Evolutionary conservation across 1,140 invertebrate species (phyloP), one percentile per base, ranked within the genome.

Genomic region (Orussus abietinus): DNA sequence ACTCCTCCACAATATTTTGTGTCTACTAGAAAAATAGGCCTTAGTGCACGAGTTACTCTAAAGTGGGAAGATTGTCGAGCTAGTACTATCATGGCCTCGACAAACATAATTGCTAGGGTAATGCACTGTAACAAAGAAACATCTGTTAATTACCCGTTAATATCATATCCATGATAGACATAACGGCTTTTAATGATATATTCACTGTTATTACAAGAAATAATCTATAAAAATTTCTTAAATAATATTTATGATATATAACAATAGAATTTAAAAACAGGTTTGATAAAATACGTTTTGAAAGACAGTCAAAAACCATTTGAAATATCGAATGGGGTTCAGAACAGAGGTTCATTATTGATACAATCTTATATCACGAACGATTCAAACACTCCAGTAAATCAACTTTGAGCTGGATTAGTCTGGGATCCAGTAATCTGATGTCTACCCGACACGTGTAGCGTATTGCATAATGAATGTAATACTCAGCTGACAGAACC

Each of bases 21-120:
- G 66, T 94, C 90, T 12, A 94, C 82, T 20, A 95, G 64, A 73
- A 94, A 94, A 47, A 95, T 86, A 13, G 92, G 91, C n/a, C 92
- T 75, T 5, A 95, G 66, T 3, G 90, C 88, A 50, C 92, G 72
- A 1, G 90, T 92, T 12, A 92, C 87, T 5, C 92, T 77, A 61
- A 93, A 89, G 70, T 95, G 91, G 3, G 84, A 88, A 0, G 84
- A 84, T 64, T 92, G 89, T 30, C 90, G 75, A 38, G 86, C 79
- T 12, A 94, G 65, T 13, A 94, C 87, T 12, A 85, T 81, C 21
- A 92, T 75, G 1, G 88, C 86, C 69, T 95, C 91, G 18, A 88
- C 57, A 38, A 91, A 78, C 90, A 95, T 93, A 43, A 93, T 85
- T 9, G 82, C 61, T 28, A 93, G 72, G 5, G 88, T 85, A 17